phyloP scores from a whole-genome alignment of 2,797 vertebrate genomes.

The Staurois parvus region DNA sequence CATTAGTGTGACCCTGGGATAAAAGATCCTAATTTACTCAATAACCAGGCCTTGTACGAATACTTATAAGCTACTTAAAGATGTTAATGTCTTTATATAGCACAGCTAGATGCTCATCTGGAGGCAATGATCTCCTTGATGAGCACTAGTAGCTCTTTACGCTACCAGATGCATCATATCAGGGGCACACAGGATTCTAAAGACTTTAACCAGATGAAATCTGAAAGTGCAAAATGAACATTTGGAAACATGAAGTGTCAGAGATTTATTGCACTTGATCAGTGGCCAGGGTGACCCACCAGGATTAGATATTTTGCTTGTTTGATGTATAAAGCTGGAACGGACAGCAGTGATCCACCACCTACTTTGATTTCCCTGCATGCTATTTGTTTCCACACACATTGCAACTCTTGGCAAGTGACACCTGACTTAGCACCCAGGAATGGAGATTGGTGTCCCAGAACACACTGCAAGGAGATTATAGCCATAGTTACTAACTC shows the following conservation, averaged over 20 bases:
- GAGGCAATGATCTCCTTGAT: neutral
- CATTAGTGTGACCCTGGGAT: no score
- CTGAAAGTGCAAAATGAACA: slow-evolving; percentile 67
- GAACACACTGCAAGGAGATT: slow-evolving; percentile 56
- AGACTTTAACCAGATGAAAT: slow-evolving; percentile 71
- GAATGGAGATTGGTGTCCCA: slow-evolving; percentile 60
- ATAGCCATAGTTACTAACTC: slow-evolving; percentile 48
- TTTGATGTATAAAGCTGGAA: slow-evolving; percentile 62
- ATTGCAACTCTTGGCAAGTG: slow-evolving; percentile 64
- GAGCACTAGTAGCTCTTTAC: neutral
- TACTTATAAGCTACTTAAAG: no score
- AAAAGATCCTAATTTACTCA: neutral
- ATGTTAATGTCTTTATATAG: neutral
- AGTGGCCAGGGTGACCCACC: slow-evolving; percentile 70
- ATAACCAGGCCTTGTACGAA: neutral
- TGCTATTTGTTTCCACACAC: slow-evolving; percentile 65
- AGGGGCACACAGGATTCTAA: neutral
- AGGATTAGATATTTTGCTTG: slow-evolving; percentile 68
- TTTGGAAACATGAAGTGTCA: slow-evolving; percentile 69
- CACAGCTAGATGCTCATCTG: neutral
- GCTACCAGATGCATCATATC: neutral
- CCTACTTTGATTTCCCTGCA: slow-evolving; percentile 59
- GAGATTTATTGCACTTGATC: slow-evolving; percentile 68
- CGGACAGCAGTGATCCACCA: slow-evolving; percentile 47
- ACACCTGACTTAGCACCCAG: slow-evolving; percentile 61